Base-by-base conservation (phyloP, 2,797 vertebrate species). In the Chanos chanos region DNA sequence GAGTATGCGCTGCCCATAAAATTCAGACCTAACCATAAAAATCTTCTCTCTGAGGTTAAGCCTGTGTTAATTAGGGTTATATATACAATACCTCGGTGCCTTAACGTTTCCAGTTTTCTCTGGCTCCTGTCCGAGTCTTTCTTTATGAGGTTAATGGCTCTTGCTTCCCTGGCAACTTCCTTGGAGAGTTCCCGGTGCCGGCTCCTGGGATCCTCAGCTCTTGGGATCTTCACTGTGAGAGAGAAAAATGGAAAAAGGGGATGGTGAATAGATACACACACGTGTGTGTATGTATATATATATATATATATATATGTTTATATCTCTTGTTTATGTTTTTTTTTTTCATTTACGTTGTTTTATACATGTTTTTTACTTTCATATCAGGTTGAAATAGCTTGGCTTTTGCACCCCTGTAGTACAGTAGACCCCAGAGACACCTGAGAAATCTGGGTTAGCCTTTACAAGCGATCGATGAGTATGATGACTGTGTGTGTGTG, bases 171-270 rank as follows among this genome's bases (percentile, higher is more conserved):
- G 55, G 92, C 91, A 49, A 87, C 92, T 75, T 96, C 96, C 76
- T 85, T 89, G 54, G 93, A 94, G 70, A 96, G 76, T 15, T 96
- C 94, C 77, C 84, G 89, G 0, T 93, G 47, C 39, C 82, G 91
- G 71, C 85, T 90, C 64, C 85, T 94, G 19, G 90, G 88, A 59
- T 95, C 92, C n/a, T n/a, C n/a, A n/a, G n/a, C n/a, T n/a, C n/a
- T n/a, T n/a, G n/a, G n/a, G n/a, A 86, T 68, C 83, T 92, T 95
- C 66, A 85, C 95, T 98, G 51, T 5, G 76, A 79, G 69, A 57
- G 30, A 34, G 80, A 56, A 61, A 72, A 63, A 15, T n/a, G n/a
- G n/a, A n/a, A n/a, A n/a, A n/a, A n/a, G n/a, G n/a, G n/a, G n/a
- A n/a, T n/a, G n/a, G n/a, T n/a, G n/a, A n/a, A n/a, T n/a, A n/a